Conservation (phyloP, 2,113 vertebrate species). For the Burhinus oedicnemus region DNA sequence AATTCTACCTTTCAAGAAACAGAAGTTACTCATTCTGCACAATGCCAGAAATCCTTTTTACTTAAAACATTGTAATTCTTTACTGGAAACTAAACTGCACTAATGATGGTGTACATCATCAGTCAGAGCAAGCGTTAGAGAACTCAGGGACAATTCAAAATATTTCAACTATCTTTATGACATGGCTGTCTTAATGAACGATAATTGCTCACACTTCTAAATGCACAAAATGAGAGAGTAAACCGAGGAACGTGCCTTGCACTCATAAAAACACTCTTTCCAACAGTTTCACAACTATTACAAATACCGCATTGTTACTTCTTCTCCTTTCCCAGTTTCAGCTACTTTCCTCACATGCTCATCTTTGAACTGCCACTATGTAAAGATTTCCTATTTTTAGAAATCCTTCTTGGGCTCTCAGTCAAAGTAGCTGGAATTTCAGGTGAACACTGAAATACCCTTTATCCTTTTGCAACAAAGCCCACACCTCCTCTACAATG, state of each 20-base stretch:
- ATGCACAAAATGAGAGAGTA: background rate
- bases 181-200: accelerated
- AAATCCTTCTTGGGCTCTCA: background rate
- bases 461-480: background rate
- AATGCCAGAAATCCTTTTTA: background rate
- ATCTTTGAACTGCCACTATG: background rate
- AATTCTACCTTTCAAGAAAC: background rate
- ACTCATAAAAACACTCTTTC: background rate
- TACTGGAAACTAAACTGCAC: background rate
- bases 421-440: background rate
- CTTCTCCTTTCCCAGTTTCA: background rate
- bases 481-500: background rate
- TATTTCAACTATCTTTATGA: background rate
- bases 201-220: background rate
- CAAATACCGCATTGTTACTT: background rate
- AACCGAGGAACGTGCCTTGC: background rate
- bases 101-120: background rate
- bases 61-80: background rate
- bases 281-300: background rate
- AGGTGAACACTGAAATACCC: background rate
- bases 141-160: background rate
- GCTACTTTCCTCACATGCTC: background rate
- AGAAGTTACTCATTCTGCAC: background rate
- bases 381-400: background rate
- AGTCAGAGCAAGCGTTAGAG: background rate